phyloP scores from a whole-genome alignment of 2,888 invertebrate species.

The Melinopterus prodromus region DNA sequence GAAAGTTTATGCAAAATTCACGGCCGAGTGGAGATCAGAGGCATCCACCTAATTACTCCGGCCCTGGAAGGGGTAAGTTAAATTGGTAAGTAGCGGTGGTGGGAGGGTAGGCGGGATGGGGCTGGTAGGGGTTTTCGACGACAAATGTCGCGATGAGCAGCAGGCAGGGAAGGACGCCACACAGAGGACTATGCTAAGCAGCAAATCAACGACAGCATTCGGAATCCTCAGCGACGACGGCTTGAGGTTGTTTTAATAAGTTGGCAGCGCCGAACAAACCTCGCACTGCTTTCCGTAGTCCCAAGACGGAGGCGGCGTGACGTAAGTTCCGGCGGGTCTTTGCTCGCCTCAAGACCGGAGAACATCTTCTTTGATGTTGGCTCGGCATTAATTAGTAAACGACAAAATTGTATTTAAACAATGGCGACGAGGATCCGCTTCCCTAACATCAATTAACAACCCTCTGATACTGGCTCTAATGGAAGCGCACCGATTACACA shows the following conservation, averaged over 20 bases:
- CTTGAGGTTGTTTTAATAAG: conserved; percentile 48
- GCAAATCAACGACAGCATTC: conserved; percentile 37
- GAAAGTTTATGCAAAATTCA: conserved; percentile 35
- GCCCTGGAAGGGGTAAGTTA: conserved; percentile 40
- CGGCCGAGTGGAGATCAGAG: conserved; percentile 41
- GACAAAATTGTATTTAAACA: conserved; percentile 71
- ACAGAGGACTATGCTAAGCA: conserved; percentile 43
- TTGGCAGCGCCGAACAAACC: conserved; percentile 45
- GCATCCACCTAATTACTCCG: conserved; percentile 43
- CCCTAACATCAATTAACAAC: conserved; percentile 44
- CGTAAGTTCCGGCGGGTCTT: conserved; percentile 54
- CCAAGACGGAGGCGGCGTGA: conserved; percentile 24
- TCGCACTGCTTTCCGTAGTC: conserved; percentile 33
- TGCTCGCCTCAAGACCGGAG: conserved; percentile 62
- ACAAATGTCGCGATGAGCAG: conserved; percentile 4
- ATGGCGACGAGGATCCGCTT: conserved; percentile 54
- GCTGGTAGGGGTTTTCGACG: neutral
- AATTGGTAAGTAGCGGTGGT: conserved; percentile 12
- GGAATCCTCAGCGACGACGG: conserved; percentile 39
- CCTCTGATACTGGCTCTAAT: neutral
- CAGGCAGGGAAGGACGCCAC: conserved; percentile 21
- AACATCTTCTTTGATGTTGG: conserved; percentile 65
- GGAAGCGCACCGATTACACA: conserved; percentile 12
- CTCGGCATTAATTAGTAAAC: conserved; percentile 68
- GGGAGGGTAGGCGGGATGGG: no score